phyloP scores from a whole-genome alignment of 2,888 invertebrate genomes.

The Rotaria magnacalcarata region DNA sequence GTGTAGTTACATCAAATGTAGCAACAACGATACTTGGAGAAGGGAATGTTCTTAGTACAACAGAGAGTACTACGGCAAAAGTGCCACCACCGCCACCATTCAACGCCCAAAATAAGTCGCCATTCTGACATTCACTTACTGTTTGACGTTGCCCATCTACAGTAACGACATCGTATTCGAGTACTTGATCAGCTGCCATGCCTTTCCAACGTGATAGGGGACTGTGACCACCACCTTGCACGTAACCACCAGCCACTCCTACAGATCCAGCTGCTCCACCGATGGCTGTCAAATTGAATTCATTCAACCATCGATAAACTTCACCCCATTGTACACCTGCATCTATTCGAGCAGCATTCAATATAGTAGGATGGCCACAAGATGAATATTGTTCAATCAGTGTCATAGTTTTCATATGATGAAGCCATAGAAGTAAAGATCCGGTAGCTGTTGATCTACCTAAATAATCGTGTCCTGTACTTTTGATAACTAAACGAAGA shows the following conservation, averaged over 20 bases:
- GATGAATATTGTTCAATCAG: not conserved
- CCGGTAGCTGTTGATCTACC: conserved; percentile 47
- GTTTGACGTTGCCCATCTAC: conserved; percentile 46
- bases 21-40: not conserved
- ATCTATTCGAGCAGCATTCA: conserved; percentile 43
- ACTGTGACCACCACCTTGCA: conserved; percentile 52
- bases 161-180: conserved; percentile 49
- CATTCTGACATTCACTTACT: conserved; percentile 19
- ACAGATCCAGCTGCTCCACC: conserved; percentile 52
- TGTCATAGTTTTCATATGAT: not conserved
- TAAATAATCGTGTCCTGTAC: conserved; percentile 47
- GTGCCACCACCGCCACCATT: conserved; percentile 49
- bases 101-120: conserved; percentile 49
- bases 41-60: not conserved
- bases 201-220: conserved; percentile 50
- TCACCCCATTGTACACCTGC: conserved; percentile 46
- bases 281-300: not conserved
- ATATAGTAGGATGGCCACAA: not conserved
- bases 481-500: conserved; percentile 6
- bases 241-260: conserved; percentile 51
- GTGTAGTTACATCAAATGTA: not conserved
- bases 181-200: conserved; percentile 50
- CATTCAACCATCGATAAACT: not conserved
- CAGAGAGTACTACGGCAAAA: conserved; percentile 47
- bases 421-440: not conserved